Evolutionary conservation across 30 jellyfish, hydroid and myxozoan species (phyloP).

Genomic region (Hydractinia symbiolongicarpus): DNA sequence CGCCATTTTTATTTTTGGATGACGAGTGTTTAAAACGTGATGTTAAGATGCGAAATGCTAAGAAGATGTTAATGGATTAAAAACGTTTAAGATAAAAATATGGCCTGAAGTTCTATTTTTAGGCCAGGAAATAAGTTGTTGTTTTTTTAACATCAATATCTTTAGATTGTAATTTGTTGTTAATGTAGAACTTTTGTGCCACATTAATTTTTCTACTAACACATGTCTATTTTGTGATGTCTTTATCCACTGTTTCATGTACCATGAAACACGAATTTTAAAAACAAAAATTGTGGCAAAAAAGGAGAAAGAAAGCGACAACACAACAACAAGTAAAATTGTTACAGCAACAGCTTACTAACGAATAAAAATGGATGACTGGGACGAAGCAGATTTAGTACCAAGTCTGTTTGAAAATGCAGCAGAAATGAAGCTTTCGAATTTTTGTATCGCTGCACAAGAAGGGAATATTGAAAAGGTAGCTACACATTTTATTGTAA

Average conservation of each 20-base stretch:
- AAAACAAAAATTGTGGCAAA: no score
- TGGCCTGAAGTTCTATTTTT: not conserved
- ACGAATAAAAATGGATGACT: slow-evolving; percentile 12
- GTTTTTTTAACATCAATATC: not conserved
- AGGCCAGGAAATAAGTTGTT: not conserved
- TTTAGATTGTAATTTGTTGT: no score
- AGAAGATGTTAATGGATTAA: not conserved
- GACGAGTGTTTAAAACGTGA: no score
- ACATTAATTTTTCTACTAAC: no score
- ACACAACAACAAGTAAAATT: no score
- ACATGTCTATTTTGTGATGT: no score
- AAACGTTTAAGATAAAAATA: not conserved
- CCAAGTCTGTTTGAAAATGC: slow-evolving; percentile 16
- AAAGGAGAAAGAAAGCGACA: no score
- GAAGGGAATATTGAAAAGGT: slow-evolving; percentile 21
- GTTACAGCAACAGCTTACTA: no score
- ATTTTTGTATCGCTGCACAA: slow-evolving; percentile 22
- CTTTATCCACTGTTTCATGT: no score
- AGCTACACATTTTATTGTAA: not conserved
- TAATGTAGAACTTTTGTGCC: no score
- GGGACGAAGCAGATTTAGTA: slow-evolving; percentile 16
- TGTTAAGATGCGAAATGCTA: no score
- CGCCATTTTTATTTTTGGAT: not conserved
- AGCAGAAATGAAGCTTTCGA: slow-evolving; percentile 10
- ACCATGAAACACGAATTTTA: no score